These are phyloP conservation scores for Rhynchophorus ferrugineus DNA, from an alignment of 1,140 invertebrate species.

Conservation along the genomic window DNA sequence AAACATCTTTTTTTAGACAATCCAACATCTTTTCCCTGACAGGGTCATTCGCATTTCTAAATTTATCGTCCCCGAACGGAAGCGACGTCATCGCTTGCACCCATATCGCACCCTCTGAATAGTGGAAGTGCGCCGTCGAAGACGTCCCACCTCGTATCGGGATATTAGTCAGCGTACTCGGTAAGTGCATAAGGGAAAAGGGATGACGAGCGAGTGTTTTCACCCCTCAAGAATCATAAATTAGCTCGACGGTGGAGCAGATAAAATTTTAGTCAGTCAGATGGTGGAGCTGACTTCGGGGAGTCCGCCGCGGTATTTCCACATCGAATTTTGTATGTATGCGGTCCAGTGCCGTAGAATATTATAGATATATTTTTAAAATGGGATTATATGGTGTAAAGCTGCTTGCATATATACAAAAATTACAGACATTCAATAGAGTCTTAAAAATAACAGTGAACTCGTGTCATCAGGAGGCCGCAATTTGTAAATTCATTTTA, in stretches of 20 bases:
- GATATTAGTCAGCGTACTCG: constrained; percentile 9
- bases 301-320: neutral
- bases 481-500: no score
- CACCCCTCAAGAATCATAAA: constrained; percentile 12
- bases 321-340: constrained; percentile 4
- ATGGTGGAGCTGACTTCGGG: constrained; percentile 1
- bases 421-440: neutral
- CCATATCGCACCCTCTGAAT: no score
- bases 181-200: constrained; percentile 4
- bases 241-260: constrained; percentile 5
- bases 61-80: no score
- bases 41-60: no score
- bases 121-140: no score
- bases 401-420: neutral
- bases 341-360: neutral
- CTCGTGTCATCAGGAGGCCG: no score
- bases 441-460: no score
- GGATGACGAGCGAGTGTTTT: neutral
- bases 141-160: constrained; percentile 4
- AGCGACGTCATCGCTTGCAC: no score
- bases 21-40: no score
- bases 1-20: no score
- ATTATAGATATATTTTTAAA: no score
- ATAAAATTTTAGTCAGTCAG: constrained; percentile 17
- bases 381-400: no score